phyloP scores from a whole-genome alignment of 2,113 vertebrate species.

The Procavia capensis region DNA sequence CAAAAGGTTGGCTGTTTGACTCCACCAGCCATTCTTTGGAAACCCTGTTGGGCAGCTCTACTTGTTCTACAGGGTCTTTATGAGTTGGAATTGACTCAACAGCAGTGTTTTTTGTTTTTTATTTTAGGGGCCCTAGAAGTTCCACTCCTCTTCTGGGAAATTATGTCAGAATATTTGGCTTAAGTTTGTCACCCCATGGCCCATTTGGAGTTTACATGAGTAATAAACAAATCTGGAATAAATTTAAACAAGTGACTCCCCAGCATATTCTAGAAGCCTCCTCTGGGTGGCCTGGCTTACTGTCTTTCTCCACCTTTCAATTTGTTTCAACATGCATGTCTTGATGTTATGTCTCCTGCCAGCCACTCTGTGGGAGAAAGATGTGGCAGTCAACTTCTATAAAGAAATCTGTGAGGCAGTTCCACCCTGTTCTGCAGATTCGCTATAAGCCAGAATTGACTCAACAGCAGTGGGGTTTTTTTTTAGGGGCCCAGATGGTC shows the following conservation, averaged over 20 bases:
- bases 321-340: neutral
- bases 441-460: too few species aligned
- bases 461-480: too few species aligned
- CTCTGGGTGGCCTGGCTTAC: constrained; percentile 17
- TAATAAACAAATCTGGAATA: constrained; percentile 71
- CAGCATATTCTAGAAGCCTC: neutral
- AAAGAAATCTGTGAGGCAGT: too few species aligned
- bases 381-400: too few species aligned
- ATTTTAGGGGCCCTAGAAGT: neutral
- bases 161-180: constrained; percentile 49
- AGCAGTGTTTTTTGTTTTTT: neutral
- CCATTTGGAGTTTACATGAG: constrained; percentile 47
- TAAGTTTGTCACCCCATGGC: neutral
- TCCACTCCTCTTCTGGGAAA: neutral
- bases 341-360: neutral
- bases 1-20: too few species aligned
- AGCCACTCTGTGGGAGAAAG: neutral
- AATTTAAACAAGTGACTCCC: constrained; percentile 44
- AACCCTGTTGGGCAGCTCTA: too few species aligned
- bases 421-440: too few species aligned
- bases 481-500: neutral
- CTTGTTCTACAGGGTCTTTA: too few species aligned
- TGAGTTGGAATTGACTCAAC: too few species aligned
- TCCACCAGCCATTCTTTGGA: too few species aligned
- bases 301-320: neutral